phyloP scores from a whole-genome alignment of 2,888 invertebrate genomes.

The Microplitis manilae region DNA sequence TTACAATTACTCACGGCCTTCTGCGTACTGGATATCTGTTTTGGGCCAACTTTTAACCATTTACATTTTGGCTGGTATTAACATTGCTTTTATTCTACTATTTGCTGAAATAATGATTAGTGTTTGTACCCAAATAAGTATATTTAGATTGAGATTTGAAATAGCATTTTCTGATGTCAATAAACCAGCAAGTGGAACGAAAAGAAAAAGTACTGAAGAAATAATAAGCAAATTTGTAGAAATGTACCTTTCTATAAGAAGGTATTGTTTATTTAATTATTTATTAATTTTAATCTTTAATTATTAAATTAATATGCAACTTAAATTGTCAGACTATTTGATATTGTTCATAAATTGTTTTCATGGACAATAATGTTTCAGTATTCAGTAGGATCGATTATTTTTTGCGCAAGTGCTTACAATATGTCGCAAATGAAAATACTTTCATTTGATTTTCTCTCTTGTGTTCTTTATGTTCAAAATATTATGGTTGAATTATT shows the following conservation, averaged over 20 bases:
- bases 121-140: slow-evolving; percentile 59
- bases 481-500: background rate
- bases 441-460: background rate
- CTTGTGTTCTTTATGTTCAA: background rate
- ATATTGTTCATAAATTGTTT: background rate
- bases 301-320: background rate
- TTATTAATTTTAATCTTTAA: background rate
- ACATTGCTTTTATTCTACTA: slow-evolving; percentile 58
- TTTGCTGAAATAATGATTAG: slow-evolving; percentile 53
- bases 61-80: slow-evolving; percentile 37
- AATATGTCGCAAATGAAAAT: slow-evolving; percentile 48
- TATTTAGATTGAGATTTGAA: slow-evolving; percentile 54
- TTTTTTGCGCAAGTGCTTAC: slow-evolving; percentile 54
- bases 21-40: slow-evolving; percentile 41
- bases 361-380: slow-evolving; percentile 43
- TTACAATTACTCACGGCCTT: slow-evolving; percentile 40
- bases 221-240: no score
- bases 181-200: background rate
- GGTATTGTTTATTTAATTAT: background rate
- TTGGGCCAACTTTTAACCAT: slow-evolving; percentile 43
- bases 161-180: slow-evolving; percentile 30
- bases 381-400: slow-evolving; percentile 50
- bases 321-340: background rate
- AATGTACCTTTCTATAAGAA: no score
- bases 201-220: no score